Evolutionary conservation across 2,113 vertebrate genomes (phyloP).

Genomic region (Orthonyx spaldingii): DNA sequence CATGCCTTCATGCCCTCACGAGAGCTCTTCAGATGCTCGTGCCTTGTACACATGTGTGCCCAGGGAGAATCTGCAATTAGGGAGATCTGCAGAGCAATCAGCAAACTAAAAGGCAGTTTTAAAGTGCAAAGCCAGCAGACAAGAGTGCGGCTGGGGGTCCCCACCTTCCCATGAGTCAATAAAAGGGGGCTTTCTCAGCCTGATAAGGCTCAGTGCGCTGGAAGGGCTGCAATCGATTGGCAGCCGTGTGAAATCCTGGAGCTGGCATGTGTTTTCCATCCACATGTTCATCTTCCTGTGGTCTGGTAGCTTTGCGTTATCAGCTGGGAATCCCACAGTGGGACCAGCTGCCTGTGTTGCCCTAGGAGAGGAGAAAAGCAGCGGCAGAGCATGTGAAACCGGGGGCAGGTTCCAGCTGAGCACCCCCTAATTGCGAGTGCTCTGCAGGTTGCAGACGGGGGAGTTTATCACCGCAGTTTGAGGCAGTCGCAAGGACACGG

Average conservation of each 20-base stretch:
- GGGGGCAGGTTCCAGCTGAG: background rate
- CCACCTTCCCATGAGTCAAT: background rate
- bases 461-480: background rate
- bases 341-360: background rate
- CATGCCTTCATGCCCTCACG: background rate
- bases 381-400: background rate
- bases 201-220: background rate
- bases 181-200: background rate
- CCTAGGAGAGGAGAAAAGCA: background rate
- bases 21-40: background rate
- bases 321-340: background rate
- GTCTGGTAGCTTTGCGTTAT: background rate
- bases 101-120: background rate
- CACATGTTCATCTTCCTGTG: background rate
- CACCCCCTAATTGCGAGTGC: background rate
- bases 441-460: background rate
- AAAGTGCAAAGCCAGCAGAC: background rate
- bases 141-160: background rate
- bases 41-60: background rate
- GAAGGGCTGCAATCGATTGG: background rate
- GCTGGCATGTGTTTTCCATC: background rate
- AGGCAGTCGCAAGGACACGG: background rate
- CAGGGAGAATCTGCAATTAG: background rate
- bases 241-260: background rate
- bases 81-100: background rate